Conservation (phyloP, 1,140 invertebrate species). For the Drosophila micromelanica region DNA sequence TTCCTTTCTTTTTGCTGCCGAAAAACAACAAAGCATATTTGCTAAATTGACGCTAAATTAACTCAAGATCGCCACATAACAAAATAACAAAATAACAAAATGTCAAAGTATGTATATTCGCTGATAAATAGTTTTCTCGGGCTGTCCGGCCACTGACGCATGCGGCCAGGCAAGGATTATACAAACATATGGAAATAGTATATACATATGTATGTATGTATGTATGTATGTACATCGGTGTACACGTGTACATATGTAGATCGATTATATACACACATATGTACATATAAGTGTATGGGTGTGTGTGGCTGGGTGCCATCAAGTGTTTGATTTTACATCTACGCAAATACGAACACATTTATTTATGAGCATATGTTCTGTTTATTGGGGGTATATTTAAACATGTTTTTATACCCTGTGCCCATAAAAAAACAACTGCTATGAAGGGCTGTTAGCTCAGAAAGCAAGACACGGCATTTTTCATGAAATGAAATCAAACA, state of each 20-base stretch:
- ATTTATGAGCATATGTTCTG: neutral
- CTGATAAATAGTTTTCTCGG: conserved; percentile 38
- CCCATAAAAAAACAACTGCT: neutral
- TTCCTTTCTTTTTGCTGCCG: conserved; percentile 28
- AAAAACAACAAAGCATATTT: conserved; percentile 63
- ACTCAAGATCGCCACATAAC: conserved; percentile 43
- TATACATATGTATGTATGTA: neutral
- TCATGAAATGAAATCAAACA: too few species aligned
- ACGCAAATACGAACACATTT: neutral
- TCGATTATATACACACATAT: too few species aligned
- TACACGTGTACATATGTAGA: neutral
- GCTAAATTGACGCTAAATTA: conserved; percentile 75
- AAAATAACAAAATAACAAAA: conserved; percentile 43
- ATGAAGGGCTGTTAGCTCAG: too few species aligned
- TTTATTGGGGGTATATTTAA: conserved; percentile 20
- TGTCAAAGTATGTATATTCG: too few species aligned
- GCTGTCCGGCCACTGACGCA: conserved; percentile 22
- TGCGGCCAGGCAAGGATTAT: conserved; percentile 20
- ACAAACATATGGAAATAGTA: too few species aligned
- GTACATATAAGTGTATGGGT: too few species aligned
- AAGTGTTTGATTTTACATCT: neutral
- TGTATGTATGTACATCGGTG: neutral
- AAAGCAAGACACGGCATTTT: too few species aligned
- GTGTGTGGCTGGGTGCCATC: neutral
- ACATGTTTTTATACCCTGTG: neutral